A percentile compares a stretch with the other conserved stretches of the same genome.
Evolutionary conservation across 2,888 invertebrate species (phyloP).

Genomic region (Agapostemon virescens): DNA sequence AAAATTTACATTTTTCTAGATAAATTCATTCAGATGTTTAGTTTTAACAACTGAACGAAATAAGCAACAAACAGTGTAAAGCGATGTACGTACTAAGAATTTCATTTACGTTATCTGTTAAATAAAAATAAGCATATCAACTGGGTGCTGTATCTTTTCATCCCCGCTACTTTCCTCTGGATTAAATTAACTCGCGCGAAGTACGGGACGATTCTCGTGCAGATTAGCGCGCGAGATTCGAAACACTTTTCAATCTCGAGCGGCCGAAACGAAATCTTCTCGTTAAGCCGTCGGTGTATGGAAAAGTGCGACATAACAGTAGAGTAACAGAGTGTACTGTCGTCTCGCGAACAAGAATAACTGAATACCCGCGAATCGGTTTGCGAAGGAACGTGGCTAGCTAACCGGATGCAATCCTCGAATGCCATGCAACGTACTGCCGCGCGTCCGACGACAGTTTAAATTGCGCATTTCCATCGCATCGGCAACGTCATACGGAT

Average conservation of each 20-base stretch:
- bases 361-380: background rate
- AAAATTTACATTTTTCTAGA: no score
- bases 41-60: no score
- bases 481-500: slow-evolving; percentile 28
- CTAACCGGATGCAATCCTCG: background rate
- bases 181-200: background rate
- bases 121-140: background rate
- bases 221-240: background rate
- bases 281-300: background rate
- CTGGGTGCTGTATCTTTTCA: background rate
- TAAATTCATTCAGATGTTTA: no score
- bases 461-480: slow-evolving; percentile 28
- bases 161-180: background rate
- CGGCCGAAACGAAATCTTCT: background rate
- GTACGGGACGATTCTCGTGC: background rate
- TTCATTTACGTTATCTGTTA: no score
- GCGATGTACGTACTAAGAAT: background rate
- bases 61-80: background rate
- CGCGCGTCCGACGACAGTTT: background rate
- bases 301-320: background rate
- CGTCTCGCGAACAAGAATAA: background rate
- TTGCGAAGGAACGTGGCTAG: background rate
- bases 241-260: background rate
- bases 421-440: background rate
- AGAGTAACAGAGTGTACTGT: background rate